Evolutionary conservation across 2,888 invertebrate genomes (phyloP).

Genomic region (Miltochrista miniata): DNA sequence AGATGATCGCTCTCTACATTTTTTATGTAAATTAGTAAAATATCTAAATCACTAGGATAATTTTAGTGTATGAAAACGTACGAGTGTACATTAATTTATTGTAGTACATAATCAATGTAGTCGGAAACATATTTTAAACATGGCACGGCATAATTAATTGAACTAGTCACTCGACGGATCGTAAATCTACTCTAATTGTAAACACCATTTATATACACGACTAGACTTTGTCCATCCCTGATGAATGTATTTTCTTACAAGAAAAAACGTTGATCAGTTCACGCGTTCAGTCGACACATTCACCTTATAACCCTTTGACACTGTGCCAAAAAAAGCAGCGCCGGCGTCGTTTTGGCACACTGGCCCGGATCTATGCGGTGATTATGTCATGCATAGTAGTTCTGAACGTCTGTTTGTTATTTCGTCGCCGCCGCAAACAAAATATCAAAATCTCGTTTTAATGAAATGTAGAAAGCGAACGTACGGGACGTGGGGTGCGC

Average conservation of each 20-base stretch:
- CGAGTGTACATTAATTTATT: slow-evolving; percentile 4
- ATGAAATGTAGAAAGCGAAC: slow-evolving; percentile 53
- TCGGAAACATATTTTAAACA: slow-evolving; percentile 8
- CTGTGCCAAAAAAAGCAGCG: slow-evolving; percentile 70
- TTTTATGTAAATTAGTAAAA: too few species aligned
- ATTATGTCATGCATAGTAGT: slow-evolving; percentile 79
- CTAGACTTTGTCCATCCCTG: slow-evolving; percentile 5
- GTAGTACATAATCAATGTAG: not conserved
- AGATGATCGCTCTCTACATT: too few species aligned
- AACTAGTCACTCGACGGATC: slow-evolving; percentile 5
- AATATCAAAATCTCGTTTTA: slow-evolving; percentile 58
- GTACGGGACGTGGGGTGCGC: slow-evolving; percentile 31
- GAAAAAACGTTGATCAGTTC: slow-evolving; percentile 44
- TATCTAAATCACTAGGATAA: too few species aligned
- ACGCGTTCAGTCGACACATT: slow-evolving; percentile 61
- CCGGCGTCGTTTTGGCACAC: slow-evolving; percentile 71
- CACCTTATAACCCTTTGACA: slow-evolving; percentile 78
- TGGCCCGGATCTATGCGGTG: slow-evolving; percentile 75
- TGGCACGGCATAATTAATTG: slow-evolving; percentile 2
- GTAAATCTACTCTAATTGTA: slow-evolving; percentile 26
- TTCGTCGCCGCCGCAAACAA: slow-evolving; percentile 55
- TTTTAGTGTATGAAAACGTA: slow-evolving; percentile 1
- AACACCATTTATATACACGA: slow-evolving; percentile 20
- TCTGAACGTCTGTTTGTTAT: slow-evolving; percentile 64
- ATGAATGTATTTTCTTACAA: slow-evolving; percentile 41